Base-by-base conservation (phyloP, 2,113 vertebrate genomes). In the Halichoeres trimaculatus region DNA sequence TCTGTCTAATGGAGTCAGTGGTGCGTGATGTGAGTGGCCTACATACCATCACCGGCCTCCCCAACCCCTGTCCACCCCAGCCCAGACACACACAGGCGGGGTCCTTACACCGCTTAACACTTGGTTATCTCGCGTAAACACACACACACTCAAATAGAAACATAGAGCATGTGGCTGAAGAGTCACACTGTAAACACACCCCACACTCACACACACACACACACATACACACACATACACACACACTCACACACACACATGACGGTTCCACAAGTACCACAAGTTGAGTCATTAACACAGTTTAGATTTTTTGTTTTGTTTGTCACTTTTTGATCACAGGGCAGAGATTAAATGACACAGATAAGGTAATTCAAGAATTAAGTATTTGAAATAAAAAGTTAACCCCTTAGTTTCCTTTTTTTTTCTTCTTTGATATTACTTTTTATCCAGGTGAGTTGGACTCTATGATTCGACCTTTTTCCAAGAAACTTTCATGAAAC, bases 11-110 rank as follows among this genome's bases (percentile, higher is more conserved):
- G 55, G 61, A 88, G 50, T 40, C 80, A 77, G 68, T 83, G 81
- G 64, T 35, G 87, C 81, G 13, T 88, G 81, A 90, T 84, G 87
- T 68, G 73, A 88, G 56, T 69, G 89, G 77, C 91, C 90, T 90
- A 91, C 84, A 91, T 91, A 88, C 83, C 55, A 24, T 17, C 68
- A 30, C 40, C 54, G 23, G 51, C 59, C 45, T 47, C 47, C 80
- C 41, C 57, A 26, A 48, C 24, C 26, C 56, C 16, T 47, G 12
- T 61, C 19, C 57, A 52, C 51, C 60, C 35, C 36, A 61, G 60
- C 23, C 10, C 35, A 86, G 30, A 77, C 59, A 77, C 56, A 72
- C 20, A 58, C 64, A 57, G 41, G 17, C 40, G 24, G 58, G 72
- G 65, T 74, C 71, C 22, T 66, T 41, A 51, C 56, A 75, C 52